Conservation (phyloP, 2,113 vertebrate species). For the Charadrius vociferus region DNA sequence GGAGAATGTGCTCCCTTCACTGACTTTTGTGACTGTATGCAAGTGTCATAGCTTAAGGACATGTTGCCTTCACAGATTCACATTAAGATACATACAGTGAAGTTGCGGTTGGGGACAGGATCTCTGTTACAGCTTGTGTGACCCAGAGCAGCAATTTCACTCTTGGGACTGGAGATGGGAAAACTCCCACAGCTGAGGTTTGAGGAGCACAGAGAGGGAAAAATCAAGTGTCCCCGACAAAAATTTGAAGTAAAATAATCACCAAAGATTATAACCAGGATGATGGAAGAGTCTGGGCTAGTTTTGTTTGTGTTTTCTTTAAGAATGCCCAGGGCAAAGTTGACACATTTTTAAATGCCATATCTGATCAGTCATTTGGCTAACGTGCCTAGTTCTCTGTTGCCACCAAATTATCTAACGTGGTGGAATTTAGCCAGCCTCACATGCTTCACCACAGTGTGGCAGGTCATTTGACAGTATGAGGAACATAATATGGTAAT, state of each 20-base stretch:
- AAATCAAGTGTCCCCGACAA: not conserved
- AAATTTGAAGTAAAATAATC: not conserved
- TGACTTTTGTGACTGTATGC: not conserved
- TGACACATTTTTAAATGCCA: not conserved
- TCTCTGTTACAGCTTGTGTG: not conserved
- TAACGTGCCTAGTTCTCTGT: not conserved
- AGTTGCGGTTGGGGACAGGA: not conserved
- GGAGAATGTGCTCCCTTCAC: not conserved
- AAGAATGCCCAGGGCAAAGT: not conserved
- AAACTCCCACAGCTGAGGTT: not conserved
- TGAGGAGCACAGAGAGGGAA: not conserved
- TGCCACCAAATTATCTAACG: not conserved
- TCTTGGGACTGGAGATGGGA: not conserved
- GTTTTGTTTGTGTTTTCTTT: not conserved
- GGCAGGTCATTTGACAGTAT: not conserved
- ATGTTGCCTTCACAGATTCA: not conserved
- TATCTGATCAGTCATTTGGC: not conserved
- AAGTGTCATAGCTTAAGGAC: not conserved
- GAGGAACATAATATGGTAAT: not conserved
- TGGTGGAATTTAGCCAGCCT: not conserved
- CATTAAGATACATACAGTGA: not conserved
- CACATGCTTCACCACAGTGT: not conserved
- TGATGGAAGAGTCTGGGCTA: not conserved
- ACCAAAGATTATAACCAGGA: not conserved
- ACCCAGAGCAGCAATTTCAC: not conserved